phyloP scores from a whole-genome alignment of 2,888 invertebrate genomes.

The Nephrocerus scutellatus region DNA sequence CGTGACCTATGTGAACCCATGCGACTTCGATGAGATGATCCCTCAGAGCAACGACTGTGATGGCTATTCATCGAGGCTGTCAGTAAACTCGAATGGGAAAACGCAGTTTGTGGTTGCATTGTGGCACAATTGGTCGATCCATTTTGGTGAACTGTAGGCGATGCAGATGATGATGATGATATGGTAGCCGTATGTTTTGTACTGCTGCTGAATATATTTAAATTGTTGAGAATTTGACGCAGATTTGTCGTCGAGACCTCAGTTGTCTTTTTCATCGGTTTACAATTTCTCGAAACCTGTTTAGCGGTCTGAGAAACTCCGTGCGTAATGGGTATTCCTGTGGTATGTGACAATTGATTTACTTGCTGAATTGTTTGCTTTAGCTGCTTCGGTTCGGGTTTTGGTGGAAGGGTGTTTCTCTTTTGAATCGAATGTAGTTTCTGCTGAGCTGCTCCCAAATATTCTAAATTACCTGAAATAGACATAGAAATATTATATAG shows the following conservation, averaged over 20 bases:
- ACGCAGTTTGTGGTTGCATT: conserved; percentile 30
- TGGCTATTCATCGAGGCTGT: conserved; percentile 45
- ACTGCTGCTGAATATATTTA: conserved; percentile 62
- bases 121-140: conserved; percentile 7
- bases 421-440: too few relatives aligned
- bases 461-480: too few relatives aligned
- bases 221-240: conserved; percentile 69
- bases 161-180: conserved; percentile 22
- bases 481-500: too few relatives aligned
- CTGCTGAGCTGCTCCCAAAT: too few relatives aligned
- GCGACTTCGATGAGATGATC: conserved; percentile 40
- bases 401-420: too few relatives aligned
- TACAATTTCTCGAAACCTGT: too few relatives aligned
- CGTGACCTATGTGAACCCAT: conserved; percentile 44
- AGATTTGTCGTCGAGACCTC: conserved; percentile 55
- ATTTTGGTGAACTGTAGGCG: conserved; percentile 13
- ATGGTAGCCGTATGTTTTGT: conserved; percentile 30
- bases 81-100: conserved; percentile 40
- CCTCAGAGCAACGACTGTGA: conserved; percentile 45
- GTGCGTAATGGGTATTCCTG: too few relatives aligned
- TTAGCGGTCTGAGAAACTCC: too few relatives aligned
- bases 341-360: conserved; percentile 9
- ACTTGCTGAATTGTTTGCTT: conserved; percentile 19
- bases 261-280: conserved; percentile 36
- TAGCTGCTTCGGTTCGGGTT: conserved; percentile 27